Conservation (phyloP, 2,888 invertebrate species). For the Neria commutata region DNA sequence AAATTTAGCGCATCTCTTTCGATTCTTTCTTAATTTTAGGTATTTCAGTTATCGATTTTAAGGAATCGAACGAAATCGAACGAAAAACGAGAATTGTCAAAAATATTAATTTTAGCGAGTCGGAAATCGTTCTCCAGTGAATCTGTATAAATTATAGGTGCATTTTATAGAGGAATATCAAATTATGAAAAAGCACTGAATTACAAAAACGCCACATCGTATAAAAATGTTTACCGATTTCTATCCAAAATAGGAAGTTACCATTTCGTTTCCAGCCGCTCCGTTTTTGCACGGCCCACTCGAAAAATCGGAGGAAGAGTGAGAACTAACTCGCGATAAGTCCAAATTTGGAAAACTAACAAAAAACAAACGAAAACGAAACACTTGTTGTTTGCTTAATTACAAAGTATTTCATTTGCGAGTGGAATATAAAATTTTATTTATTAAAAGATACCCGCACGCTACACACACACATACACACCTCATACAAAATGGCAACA, state of each 20-base stretch:
- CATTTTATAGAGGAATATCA: too few relatives aligned
- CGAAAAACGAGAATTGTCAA: conserved; percentile 35
- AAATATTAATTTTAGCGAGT: conserved; percentile 25
- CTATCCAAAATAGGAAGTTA: too few relatives aligned
- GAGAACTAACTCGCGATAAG: conserved; percentile 11
- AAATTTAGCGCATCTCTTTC: too few relatives aligned
- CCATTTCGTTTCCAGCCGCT: too few relatives aligned
- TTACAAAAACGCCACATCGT: too few relatives aligned
- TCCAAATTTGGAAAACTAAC: conserved; percentile 26
- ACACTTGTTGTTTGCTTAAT: not conserved
- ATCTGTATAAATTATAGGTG: too few relatives aligned
- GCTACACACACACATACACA: conserved; percentile 2
- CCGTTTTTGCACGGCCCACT: conserved; percentile 22
- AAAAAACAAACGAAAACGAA: conserved; percentile 7
- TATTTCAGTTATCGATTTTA: too few relatives aligned
- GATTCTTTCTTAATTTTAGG: too few relatives aligned
- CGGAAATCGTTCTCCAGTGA: too few relatives aligned
- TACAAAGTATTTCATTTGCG: not conserved
- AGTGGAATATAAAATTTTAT: not conserved
- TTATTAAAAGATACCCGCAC: not conserved
- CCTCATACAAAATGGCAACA: conserved; percentile 40
- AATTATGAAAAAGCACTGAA: too few relatives aligned
- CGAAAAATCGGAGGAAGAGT: too few relatives aligned
- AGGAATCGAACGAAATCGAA: conserved; percentile 36
- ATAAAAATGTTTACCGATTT: too few relatives aligned